Evolutionary conservation across 2,888 invertebrate species (phyloP), one percentile per base, ranked within the genome.

Genomic region (Hanleya hanleyi): DNA sequence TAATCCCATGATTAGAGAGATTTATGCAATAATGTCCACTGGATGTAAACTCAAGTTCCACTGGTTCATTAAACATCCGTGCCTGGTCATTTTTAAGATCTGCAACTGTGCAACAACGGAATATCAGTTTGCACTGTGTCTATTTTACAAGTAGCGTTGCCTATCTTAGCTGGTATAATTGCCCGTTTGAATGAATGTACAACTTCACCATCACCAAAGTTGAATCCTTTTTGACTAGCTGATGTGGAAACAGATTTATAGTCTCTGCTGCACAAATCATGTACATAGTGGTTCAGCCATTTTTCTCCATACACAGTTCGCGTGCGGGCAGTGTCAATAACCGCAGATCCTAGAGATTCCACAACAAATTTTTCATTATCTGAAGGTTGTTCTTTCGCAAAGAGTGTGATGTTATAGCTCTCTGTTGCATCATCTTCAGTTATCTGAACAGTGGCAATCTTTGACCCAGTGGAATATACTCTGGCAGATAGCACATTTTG

Each of bases 191-290:
- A 7, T 6, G 68, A 61, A 7, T 5, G 6, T 35, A 50, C 68
- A 26, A 9, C 5, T 22, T 7, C 32, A 3, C 51, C 68, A 51
- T 68, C 68, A 41, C 68, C 66, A 50, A 68, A 68, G 15, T 22
- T 61, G 50, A 57, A 68, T 15, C 18, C 12, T 7, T 32, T 61
- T 5, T 50, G 22, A 29, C 68, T 68, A 4, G 26, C 6, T 29
- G 68, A n/a, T n/a, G n/a, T n/a, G n/a, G n/a, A n/a, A n/a, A n/a
- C n/a, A n/a, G n/a, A n/a, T n/a, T n/a, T n/a, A n/a, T n/a, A n/a
- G n/a, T n/a, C n/a, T n/a, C n/a, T n/a, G 6, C 22, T 38, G 7
- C 5, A 18, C 15, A 61, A 4, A 5, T 5, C 50, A 29, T 26
- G 49, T 18, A 7, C 12, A 9, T 57, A 57, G 22, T 57, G 26